Evolutionary conservation across 2,113 vertebrate species (phyloP), one percentile per base, ranked within the genome.

Genomic region (Tyto alba): DNA sequence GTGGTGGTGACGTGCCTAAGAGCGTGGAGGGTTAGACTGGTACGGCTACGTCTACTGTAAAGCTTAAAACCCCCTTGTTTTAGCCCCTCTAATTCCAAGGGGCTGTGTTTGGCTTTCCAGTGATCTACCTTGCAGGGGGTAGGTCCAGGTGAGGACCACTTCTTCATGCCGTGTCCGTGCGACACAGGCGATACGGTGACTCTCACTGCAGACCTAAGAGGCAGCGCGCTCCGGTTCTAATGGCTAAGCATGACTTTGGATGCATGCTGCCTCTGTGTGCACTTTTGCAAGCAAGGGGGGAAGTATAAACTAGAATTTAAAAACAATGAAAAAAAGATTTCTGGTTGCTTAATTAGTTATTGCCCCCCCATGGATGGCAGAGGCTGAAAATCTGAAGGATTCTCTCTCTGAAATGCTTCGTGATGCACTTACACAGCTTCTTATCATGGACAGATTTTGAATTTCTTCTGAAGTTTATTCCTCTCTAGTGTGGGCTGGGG

Each of bases 121-220:
- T 23, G 81, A 18, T 26, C 21, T 72, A 0, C 56, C 62, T 75
- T 23, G 47, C 30, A 27, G 32, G 38, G 64, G 26, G 34, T 2
- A 2, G 69, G 7, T 74, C 20, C 71, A 40, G 43, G 38, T 63
- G 74, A 85, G 78, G 30, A 40, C 10, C 55, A 16, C 14, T 66
- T 50, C 20, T 3, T 34, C 20, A 1, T 23, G 40, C 53, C 1
- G 0, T 14, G 8, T 40, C 73, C 2, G 0, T 41, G 14, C 0
- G 2, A 23, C 38, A 22, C 15, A 2, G 45, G n/a, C 41, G 50
- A 7, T 8, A 4, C 0, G 0, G 66, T 19, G 67, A 29, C 43
- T 74, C 29, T 60, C 36, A 6, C 1, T 18, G 57, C 32, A 52
- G 85, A 84, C 27, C 68, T 32, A 12, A 38, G 57, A 34, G 63